Conservation (phyloP, 1,140 invertebrate species). For the Bombus confusus region DNA sequence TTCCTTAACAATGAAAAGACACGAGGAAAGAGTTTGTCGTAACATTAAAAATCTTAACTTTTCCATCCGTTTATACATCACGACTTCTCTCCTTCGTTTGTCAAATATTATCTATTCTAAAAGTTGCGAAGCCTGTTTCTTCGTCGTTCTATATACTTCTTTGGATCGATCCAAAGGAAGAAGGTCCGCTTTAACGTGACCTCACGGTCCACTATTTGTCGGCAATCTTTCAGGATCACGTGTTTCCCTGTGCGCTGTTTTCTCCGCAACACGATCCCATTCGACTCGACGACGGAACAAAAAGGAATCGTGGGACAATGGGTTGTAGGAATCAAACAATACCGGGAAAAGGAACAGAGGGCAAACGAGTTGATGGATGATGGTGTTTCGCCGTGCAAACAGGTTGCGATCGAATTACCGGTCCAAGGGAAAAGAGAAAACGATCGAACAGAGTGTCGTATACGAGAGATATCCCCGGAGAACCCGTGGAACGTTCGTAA, state of each 20-base stretch:
- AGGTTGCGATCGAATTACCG: constrained; percentile 49
- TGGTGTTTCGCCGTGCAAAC: constrained; percentile 42
- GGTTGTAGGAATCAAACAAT: constrained; percentile 13
- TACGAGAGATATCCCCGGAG: not conserved
- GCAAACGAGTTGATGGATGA: constrained; percentile 52
- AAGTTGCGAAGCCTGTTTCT: not conserved
- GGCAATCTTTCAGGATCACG: constrained; percentile 3
- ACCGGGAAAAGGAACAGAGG: not conserved
- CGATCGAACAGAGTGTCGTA: not conserved
- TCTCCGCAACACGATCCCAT: not conserved
- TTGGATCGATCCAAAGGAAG: not conserved
- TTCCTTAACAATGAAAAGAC: no score
- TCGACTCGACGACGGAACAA: not conserved
- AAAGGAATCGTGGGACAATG: not conserved
- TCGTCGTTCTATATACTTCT: not conserved
- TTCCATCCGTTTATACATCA: no score
- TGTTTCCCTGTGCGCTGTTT: not conserved
- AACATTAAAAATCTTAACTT: no score
- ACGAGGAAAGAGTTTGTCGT: no score
- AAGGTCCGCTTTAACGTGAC: not conserved
- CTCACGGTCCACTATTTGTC: not conserved
- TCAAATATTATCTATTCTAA: not conserved
- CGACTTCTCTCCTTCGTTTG: no score
- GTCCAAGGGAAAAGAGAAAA: not conserved
- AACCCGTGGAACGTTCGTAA: constrained; percentile 9